Base-by-base conservation (phyloP, 2,797 vertebrate genomes). In the Notoglanidium macrostoma region DNA sequence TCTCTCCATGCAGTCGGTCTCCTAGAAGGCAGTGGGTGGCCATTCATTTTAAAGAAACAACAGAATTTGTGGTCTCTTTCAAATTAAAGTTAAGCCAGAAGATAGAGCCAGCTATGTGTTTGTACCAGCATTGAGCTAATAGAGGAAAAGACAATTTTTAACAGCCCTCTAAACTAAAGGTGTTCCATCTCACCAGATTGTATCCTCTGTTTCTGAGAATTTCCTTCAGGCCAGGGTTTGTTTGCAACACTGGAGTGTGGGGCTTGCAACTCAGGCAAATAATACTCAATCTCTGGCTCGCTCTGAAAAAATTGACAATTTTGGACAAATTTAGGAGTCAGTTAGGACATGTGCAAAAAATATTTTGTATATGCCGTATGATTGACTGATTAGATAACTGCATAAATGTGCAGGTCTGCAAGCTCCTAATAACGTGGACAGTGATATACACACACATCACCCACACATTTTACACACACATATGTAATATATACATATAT, bases 261-360 rank as follows among this genome's bases (percentile, higher is more conserved):
- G 32, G 96, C 96, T 90, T 96, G 96, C 11, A 94, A 94, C 90
- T 97, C 97, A 0, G 95, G 94, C 51, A 95, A 91, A 0, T 96
- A 94, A 83, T 95, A 97, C 88, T 98, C 98, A 51, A 97, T 94
- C 91, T 98, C 96, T 0, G 98, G 98, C 92, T 98, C 97, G 78
- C 97, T 97, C 98, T 99, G 94, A 85, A 51, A 78, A 7, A 88
- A 68, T 46, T 83, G 21, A 77, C 35, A 86, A 59, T 49, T 29
- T 59, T 63, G 5, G 2, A 54, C 0, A 29, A n/a, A 51, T 67
- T 17, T 17, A 68, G n/a, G 3, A 29, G 15, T 83, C 15, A 73
- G 29, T 32, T 68, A 68, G 21, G 70, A 74, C 72, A 76, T 23
- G 35, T 23, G 70, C 63, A 29, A 65, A 65, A n/a, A 65, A 54